Conservation (phyloP, 2,113 vertebrate genomes). For the Rhinopithecus roxellana region DNA sequence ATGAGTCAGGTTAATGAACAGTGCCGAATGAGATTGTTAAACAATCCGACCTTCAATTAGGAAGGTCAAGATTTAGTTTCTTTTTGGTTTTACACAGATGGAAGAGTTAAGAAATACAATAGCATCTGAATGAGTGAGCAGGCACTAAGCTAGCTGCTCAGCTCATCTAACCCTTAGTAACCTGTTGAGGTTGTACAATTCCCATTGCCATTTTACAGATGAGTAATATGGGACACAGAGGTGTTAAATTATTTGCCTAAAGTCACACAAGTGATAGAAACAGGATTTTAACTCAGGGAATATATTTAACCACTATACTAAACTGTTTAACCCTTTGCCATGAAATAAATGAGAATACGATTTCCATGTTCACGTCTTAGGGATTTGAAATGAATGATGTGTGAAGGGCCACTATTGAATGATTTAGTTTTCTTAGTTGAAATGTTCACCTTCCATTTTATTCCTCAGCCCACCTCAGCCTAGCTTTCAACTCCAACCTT, state of each 20-base stretch:
- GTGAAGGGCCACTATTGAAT: background rate
- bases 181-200: background rate
- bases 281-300: background rate
- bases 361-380: background rate
- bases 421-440: background rate
- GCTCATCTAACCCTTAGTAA: background rate
- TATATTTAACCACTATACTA: background rate
- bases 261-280: background rate
- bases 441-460: background rate
- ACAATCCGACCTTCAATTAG: background rate
- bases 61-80: background rate
- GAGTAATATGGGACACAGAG: background rate
- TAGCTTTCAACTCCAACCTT: background rate
- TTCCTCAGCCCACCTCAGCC: background rate
- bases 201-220: background rate
- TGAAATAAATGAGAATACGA: background rate
- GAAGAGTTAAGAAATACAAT: background rate
- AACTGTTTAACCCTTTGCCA: background rate
- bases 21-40: background rate
- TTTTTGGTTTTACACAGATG: background rate
- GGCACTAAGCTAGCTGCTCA: background rate
- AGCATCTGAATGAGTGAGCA: background rate
- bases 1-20: background rate
- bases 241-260: background rate
- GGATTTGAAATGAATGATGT: background rate